These are phyloP conservation scores for Meiosimyza decipiens DNA, from an alignment of 2,888 invertebrate genomes.

Conservation along the genomic window DNA sequence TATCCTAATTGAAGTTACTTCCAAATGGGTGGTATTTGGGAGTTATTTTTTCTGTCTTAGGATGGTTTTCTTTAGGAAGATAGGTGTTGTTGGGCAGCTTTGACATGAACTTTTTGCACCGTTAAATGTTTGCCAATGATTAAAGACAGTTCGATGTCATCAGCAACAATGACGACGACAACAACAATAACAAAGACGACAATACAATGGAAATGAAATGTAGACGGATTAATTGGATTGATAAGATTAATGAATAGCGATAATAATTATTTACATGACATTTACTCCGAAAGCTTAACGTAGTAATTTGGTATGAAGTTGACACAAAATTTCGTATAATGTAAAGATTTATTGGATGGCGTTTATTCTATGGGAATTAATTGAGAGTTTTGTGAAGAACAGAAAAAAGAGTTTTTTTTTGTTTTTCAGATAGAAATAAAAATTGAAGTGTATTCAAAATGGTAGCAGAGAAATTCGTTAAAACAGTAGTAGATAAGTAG, in stretches of 20 bases:
- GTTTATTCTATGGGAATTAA: neutral
- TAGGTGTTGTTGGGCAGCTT: neutral
- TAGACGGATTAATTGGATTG: constrained; percentile 61
- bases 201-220: constrained; percentile 27
- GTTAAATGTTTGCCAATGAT: constrained; percentile 13
- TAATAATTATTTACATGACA: constrained; percentile 55
- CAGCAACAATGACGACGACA: constrained; percentile 21
- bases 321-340: neutral
- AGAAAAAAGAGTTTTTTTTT: too few relatives aligned
- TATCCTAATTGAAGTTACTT: constrained; percentile 55
- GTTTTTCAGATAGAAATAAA: too few relatives aligned
- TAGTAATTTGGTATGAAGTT: constrained; percentile 35
- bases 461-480: too few relatives aligned
- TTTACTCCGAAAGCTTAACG: constrained; percentile 31
- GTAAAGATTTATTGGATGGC: neutral
- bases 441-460: too few relatives aligned
- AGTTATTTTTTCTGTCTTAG: neutral
- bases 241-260: constrained; percentile 62
- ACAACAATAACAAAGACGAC: constrained; percentile 30
- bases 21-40: constrained; percentile 3
- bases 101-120: constrained; percentile 17
- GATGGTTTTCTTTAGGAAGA: neutral
- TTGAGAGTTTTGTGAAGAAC: neutral
- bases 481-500: too few relatives aligned
- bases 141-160: constrained; percentile 15